Conservation (phyloP, 2,113 vertebrate species). For the Cichladusa arquata region DNA sequence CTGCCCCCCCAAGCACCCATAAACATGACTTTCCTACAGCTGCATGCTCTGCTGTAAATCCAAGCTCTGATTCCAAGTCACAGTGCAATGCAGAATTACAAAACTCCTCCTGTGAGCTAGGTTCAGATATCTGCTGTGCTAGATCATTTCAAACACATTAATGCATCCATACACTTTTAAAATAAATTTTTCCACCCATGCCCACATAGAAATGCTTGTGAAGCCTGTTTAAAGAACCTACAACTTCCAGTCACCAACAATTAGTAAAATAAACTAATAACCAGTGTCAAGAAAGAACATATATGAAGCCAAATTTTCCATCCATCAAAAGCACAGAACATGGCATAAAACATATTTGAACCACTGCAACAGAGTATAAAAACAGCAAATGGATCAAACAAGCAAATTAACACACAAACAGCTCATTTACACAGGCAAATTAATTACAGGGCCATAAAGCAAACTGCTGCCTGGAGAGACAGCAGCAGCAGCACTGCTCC, state of each 20-base stretch:
- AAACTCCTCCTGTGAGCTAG: background rate
- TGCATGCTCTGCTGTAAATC: background rate
- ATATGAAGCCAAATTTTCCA: background rate
- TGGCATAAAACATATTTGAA: background rate
- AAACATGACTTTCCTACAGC: background rate
- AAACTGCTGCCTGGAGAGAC: background rate
- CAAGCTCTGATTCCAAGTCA: background rate
- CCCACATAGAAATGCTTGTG: background rate
- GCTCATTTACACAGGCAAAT: background rate
- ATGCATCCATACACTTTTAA: background rate
- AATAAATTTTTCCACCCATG: background rate
- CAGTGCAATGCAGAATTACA: background rate
- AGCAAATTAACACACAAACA: background rate
- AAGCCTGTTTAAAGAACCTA: background rate
- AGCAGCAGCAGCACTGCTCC: background rate
- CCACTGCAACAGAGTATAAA: background rate
- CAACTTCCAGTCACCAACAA: background rate
- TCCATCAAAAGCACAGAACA: background rate
- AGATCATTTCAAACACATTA: background rate
- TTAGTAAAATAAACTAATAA: background rate
- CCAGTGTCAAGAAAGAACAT: background rate
- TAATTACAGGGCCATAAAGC: conserved; percentile 21
- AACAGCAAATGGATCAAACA: background rate
- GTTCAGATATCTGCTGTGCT: background rate
- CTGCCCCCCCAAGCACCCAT: background rate